These are phyloP conservation scores for Neocloeon triangulifer DNA, from an alignment of 1,140 invertebrate species.

Conservation along the genomic window DNA sequence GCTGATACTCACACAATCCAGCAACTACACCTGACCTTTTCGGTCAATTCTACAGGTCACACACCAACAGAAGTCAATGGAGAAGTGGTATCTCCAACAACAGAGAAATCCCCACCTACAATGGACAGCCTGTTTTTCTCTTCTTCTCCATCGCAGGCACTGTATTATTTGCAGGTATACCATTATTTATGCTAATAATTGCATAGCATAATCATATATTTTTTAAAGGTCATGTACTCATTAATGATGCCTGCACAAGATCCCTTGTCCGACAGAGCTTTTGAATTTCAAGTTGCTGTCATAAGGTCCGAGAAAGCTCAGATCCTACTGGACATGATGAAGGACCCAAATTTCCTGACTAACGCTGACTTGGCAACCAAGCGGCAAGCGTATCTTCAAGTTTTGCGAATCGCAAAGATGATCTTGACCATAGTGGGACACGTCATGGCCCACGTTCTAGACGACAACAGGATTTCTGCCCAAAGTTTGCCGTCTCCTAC, in stretches of 20 bases:
- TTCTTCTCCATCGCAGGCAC: constrained; percentile 48
- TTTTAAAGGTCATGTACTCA: constrained; percentile 62
- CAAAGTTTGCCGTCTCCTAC: constrained; percentile 12
- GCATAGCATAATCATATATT: constrained; percentile 9
- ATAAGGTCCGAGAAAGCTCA: constrained; percentile 63
- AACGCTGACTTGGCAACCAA: constrained; percentile 60
- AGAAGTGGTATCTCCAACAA: not conserved
- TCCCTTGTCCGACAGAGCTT: constrained; percentile 54
- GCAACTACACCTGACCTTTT: constrained; percentile 28
- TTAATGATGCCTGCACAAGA: constrained; percentile 79
- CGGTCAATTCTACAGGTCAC: constrained; percentile 5
- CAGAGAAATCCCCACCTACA: constrained; percentile 22
- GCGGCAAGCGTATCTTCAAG: constrained; percentile 58
- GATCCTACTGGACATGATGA: constrained; percentile 60
- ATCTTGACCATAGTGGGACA: constrained; percentile 69
- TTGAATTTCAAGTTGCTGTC: constrained; percentile 75
- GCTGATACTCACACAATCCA: constrained; percentile 55
- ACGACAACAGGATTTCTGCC: constrained; percentile 21
- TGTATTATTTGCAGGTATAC: constrained; percentile 42
- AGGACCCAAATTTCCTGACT: constrained; percentile 67
- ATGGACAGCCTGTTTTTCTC: constrained; percentile 53
- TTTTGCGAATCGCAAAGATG: constrained; percentile 73
- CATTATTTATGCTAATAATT: constrained; percentile 14
- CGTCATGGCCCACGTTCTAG: constrained; percentile 35
- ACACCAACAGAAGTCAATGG: constrained; percentile 5